Conservation (phyloP, 1,140 invertebrate genomes). For the Drosophila cardini region DNA sequence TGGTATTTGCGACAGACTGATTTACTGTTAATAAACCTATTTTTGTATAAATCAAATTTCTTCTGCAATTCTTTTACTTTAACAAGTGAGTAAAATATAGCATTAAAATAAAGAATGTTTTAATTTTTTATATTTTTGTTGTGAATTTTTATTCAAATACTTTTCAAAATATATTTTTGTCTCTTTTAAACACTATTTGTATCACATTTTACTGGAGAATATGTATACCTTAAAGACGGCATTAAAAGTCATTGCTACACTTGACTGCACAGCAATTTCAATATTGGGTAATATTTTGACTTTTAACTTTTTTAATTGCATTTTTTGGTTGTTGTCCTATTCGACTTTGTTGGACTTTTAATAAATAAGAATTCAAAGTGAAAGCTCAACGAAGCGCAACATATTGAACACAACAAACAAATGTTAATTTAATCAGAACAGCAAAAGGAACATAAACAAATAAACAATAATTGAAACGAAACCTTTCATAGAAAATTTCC, state of each 20-base stretch:
- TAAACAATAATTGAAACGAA: slow-evolving; percentile 58
- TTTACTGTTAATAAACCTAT: slow-evolving; percentile 21
- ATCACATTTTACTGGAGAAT: neutral
- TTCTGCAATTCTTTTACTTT: neutral
- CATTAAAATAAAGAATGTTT: neutral
- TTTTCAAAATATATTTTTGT: neutral
- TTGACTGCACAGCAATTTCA: slow-evolving; percentile 35
- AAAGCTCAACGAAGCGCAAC: slow-evolving; percentile 56
- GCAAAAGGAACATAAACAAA: slow-evolving; percentile 61
- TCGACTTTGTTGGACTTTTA: slow-evolving; percentile 13
- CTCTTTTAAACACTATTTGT: neutral
- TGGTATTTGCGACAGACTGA: slow-evolving; percentile 3
- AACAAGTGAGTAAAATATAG: too few species aligned
- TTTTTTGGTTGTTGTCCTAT: slow-evolving; percentile 31
- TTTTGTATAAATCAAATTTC: neutral
- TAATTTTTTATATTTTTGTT: neutral
- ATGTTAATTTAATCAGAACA: slow-evolving; percentile 78
- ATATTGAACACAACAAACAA: slow-evolving; percentile 69
- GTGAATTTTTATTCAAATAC: neutral
- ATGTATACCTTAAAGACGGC: neutral
- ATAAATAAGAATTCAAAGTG: slow-evolving; percentile 14
- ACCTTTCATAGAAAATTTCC: slow-evolving; percentile 37
- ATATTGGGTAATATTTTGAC: slow-evolving; percentile 29
- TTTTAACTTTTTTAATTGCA: slow-evolving; percentile 57
- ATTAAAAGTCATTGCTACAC: slow-evolving; percentile 11